Evolutionary conservation across 1,140 invertebrate genomes (phyloP), one percentile per base, ranked within the genome.

Genomic region (Sinella curviseta): DNA sequence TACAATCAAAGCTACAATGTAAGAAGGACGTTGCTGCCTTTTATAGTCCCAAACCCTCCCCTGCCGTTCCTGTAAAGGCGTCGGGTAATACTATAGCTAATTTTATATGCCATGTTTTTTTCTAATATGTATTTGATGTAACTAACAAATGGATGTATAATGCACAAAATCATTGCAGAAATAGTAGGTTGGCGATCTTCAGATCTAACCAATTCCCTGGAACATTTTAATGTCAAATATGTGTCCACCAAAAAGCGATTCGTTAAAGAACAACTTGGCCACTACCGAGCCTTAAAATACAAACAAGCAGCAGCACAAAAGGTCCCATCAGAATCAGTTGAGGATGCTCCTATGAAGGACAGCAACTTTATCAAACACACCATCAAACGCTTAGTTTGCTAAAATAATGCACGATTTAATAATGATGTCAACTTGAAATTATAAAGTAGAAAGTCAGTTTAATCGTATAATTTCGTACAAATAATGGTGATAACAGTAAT

Each of bases 331-430:
- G 17, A 28, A 28, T 76, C n/a, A 31, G 28, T 35, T 16, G 20
- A 57, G 28, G 28, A 77, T 34, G 34, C 35, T 36, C 30, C 77
- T n/a, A n/a, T n/a, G n/a, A n/a, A n/a, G n/a, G 30, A 57, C 80
- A 54, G 39, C 17, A 55, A 82, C 77, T n/a, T 20, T 8, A 79
- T 79, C 26, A 30, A 65, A 30, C 73, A 78, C 33, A 30, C 26
- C n/a, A 65, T 79, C 33, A 79, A 79, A 30, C 78, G 78, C 74
- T 74, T 82, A 26, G 33, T 82, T n/a, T 79, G 80, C 73, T 78
- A 76, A 70, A 74, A 77, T 76, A 79, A n/a, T n/a, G n/a, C n/a
- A n/a, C n/a, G n/a, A n/a, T n/a, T n/a, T n/a, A n/a, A n/a, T n/a
- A n/a, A n/a, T n/a, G n/a, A n/a, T n/a, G n/a, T n/a, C n/a, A n/a